Conservation (phyloP, 2,888 invertebrate genomes). For the Sinhomidia bicolor region DNA sequence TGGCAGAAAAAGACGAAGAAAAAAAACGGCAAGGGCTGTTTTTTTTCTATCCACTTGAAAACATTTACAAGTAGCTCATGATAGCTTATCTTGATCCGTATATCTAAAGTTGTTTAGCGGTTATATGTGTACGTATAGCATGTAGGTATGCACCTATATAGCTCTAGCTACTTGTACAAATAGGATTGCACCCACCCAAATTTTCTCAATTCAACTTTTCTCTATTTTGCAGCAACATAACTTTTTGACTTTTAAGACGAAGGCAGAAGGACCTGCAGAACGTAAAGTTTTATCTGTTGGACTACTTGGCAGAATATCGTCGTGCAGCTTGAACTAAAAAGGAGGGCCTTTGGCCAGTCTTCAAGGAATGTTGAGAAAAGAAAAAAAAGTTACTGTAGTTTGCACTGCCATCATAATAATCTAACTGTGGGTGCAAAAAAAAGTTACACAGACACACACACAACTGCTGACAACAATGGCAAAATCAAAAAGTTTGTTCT, state of each 20-base stretch:
- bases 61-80: slow-evolving; percentile 47
- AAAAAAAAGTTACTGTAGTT: not conserved
- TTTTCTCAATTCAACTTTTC: slow-evolving; percentile 14
- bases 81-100: not conserved
- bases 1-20: not conserved
- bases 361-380: not conserved
- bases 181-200: slow-evolving; percentile 28
- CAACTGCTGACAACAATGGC: slow-evolving; percentile 32
- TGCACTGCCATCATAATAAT: not conserved
- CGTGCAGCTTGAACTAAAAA: not conserved
- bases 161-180: not conserved
- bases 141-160: not conserved
- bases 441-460: slow-evolving; percentile 29
- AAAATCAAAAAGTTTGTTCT: slow-evolving; percentile 22
- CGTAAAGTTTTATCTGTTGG: not conserved
- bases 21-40: slow-evolving; percentile 27
- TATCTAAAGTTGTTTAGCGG: not conserved
- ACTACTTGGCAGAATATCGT: slow-evolving; percentile 30
- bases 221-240: not conserved
- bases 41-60: slow-evolving; percentile 28
- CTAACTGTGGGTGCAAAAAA: not conserved
- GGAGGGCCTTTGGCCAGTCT: not conserved
- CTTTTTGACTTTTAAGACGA: not conserved
- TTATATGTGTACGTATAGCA: not conserved
- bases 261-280: not conserved